phyloP scores from a whole-genome alignment of 2,888 invertebrate genomes.

The Ophion costatus region DNA sequence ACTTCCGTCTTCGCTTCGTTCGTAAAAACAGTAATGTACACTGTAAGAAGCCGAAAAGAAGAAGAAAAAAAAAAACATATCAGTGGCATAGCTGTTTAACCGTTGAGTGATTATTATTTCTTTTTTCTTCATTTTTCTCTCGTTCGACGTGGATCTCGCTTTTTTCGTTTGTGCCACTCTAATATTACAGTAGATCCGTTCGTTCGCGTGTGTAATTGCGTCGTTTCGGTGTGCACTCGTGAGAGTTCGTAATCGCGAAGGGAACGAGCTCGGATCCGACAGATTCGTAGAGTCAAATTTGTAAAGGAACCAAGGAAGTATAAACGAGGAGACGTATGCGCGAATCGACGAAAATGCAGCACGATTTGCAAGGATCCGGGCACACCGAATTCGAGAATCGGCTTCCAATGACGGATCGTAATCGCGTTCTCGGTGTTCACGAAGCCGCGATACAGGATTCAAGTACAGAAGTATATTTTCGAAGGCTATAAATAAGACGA shows the following conservation, averaged over 20 bases:
- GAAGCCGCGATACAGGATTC: not conserved
- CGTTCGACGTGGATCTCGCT: conserved; percentile 14
- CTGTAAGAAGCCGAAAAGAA: conserved; percentile 71
- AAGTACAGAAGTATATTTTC: not conserved
- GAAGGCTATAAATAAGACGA: not conserved
- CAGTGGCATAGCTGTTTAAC: conserved; percentile 72
- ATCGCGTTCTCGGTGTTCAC: not conserved
- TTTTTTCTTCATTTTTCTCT: conserved; percentile 36
- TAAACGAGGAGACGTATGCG: not conserved
- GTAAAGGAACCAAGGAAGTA: not conserved
- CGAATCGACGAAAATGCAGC: not conserved
- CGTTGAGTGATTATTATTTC: conserved; percentile 45
- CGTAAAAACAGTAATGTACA: conserved; percentile 70
- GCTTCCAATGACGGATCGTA: not conserved
- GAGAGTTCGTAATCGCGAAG: conserved; percentile 33
- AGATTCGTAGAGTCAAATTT: not conserved
- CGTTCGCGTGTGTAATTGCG: not conserved
- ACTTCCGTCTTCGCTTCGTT: conserved; percentile 52
- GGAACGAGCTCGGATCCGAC: not conserved
- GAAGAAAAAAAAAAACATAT: conserved; percentile 60
- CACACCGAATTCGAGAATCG: not conserved
- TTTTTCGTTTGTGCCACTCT: conserved; percentile 47
- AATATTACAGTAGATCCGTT: conserved; percentile 45
- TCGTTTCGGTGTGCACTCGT: conserved; percentile 34
- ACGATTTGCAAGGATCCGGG: not conserved